phyloP scores from a whole-genome alignment of 2,888 invertebrate genomes.

The Pachliopta kotzebuea region DNA sequence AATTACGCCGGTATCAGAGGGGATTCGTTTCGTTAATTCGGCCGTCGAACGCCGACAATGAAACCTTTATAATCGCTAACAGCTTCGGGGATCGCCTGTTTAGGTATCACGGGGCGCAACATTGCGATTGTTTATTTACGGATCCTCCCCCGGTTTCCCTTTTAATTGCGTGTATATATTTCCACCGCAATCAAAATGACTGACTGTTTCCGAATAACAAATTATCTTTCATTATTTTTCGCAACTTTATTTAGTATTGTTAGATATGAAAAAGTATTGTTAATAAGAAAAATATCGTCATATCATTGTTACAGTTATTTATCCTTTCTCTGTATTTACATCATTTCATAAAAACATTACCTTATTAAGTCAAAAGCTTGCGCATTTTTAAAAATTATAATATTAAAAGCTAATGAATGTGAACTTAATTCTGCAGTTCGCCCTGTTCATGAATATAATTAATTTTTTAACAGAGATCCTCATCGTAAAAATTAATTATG shows the following conservation, averaged over 20 bases:
- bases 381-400: no score
- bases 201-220: no score
- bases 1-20: conserved; percentile 18
- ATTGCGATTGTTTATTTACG: conserved; percentile 12
- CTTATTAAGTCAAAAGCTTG: no score
- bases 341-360: no score
- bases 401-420: no score
- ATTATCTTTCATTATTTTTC: background rate
- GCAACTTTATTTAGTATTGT: background rate
- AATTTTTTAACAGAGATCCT: background rate
- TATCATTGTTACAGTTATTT: no score
- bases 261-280: no score
- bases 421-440: no score
- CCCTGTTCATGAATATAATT: no score
- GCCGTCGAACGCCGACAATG: conserved; percentile 22
- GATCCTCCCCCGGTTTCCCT: conserved; percentile 5
- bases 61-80: conserved; percentile 27
- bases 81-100: conserved; percentile 13
- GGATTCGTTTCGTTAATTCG: conserved; percentile 25
- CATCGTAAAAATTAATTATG: conserved; percentile 18
- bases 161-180: conserved; percentile 17
- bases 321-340: no score
- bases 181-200: no score
- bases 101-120: conserved; percentile 2
- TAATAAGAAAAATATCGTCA: background rate